Evolutionary conservation across 37 sponge, comb jelly and placozoan species (phyloP).

Genomic region (Lycopodina hypogea): DNA sequence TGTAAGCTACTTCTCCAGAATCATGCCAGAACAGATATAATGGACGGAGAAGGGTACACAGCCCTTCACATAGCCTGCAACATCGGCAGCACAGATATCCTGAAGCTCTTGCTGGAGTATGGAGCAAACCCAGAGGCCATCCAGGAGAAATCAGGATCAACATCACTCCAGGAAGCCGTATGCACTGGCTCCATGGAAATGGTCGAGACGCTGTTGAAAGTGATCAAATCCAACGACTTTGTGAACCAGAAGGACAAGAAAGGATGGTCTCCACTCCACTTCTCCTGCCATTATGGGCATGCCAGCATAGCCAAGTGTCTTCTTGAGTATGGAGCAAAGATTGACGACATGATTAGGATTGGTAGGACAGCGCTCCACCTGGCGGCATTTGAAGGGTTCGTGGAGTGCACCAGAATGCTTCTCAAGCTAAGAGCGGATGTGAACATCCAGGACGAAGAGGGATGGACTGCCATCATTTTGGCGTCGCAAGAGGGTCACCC

Average conservation of each 20-base stretch:
- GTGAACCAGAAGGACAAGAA: slow-evolving; percentile 58
- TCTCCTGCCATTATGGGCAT: slow-evolving; percentile 78
- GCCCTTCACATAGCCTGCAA: slow-evolving; percentile 74
- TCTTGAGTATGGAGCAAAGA: slow-evolving; percentile 43
- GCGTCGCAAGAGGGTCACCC: slow-evolving; percentile 81
- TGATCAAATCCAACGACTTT: slow-evolving; percentile 32
- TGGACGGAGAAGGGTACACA: slow-evolving; percentile 72
- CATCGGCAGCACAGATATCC: slow-evolving; percentile 51
- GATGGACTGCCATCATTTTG: slow-evolving; percentile 76
- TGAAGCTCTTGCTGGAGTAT: slow-evolving; percentile 54
- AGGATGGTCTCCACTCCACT: slow-evolving; percentile 78
- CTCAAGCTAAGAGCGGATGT: slow-evolving; percentile 49
- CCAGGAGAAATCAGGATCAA: slow-evolving; percentile 48
- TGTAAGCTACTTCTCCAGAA: slow-evolving; percentile 60
- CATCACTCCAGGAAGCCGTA: slow-evolving; percentile 73
- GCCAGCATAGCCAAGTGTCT: slow-evolving; percentile 40
- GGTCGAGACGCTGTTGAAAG: slow-evolving; percentile 38
- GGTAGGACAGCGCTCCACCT: slow-evolving; percentile 77
- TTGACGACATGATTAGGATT: slow-evolving; percentile 65
- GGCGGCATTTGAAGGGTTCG: slow-evolving; percentile 78
- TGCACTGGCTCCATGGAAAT: slow-evolving; percentile 62
- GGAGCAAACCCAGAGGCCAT: slow-evolving; percentile 51
- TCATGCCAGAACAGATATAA: slow-evolving; percentile 39
- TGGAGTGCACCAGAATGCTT: slow-evolving; percentile 58
- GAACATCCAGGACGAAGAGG: slow-evolving; percentile 74